These are phyloP conservation scores for Pseudomugil tenellus DNA, from an alignment of 2,797 vertebrate genomes.

Conservation along the genomic window DNA sequence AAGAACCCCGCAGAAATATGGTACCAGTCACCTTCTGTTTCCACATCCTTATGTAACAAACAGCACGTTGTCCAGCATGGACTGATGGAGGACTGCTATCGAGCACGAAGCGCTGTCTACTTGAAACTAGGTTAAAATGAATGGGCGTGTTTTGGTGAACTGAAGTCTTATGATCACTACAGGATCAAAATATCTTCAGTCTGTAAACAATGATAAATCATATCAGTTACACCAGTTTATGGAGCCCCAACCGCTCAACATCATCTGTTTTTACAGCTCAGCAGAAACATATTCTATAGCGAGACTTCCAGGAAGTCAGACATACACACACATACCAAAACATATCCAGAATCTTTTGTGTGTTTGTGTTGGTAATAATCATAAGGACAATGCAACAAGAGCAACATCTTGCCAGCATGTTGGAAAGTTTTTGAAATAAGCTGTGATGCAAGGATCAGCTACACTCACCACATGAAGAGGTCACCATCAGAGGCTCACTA, in stretches of 20 bases:
- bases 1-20: constrained; percentile 19
- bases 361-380: neutral
- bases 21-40: constrained; percentile 19
- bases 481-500: neutral
- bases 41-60: constrained; percentile 12
- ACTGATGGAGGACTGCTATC: neutral
- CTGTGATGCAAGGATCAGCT: neutral
- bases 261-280: neutral
- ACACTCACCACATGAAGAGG: neutral
- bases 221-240: neutral
- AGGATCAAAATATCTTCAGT: neutral
- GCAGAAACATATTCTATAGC: neutral
- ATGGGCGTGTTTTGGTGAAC: neutral
- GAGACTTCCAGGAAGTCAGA: neutral
- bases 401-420: neutral
- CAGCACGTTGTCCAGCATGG: constrained; percentile 8
- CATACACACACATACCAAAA: neutral
- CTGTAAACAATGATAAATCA: neutral
- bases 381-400: neutral
- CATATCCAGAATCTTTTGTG: neutral
- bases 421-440: neutral
- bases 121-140: neutral
- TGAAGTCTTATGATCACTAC: neutral
- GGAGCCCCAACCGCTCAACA: neutral
- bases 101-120: neutral